Evolutionary conservation across 1,140 invertebrate genomes (phyloP), one percentile per base, ranked within the genome.

Genomic region (Coelopa frigida): DNA sequence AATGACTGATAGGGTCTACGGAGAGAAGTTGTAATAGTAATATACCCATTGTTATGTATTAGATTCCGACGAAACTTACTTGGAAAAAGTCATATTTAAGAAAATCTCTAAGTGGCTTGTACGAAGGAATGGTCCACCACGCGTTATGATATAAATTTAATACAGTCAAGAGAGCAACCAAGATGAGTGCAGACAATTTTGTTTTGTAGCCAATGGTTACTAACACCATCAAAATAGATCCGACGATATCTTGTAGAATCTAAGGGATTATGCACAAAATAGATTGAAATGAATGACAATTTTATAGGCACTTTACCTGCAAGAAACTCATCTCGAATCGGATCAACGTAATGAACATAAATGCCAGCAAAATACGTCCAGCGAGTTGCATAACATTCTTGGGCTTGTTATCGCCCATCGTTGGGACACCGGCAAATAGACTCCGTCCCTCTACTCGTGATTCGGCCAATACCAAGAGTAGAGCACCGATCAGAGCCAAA

Each of bases 41-140:
- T 26, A 15, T 2, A 18, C 18, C 2, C 22, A 41, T 6, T 7
- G 18, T 15, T 39, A 24, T 23, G 32, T 5, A 8, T 38, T 14
- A 5, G 22, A 5, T 40, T 39, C 14, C 18, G 4, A 17, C 8
- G 14, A 7, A 0, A 39, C 58, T 74, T 73, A 91, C 89, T 81
- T 94, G 89, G 85, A 99, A 99, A 78, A 99, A 99, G 73, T 99
- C 97, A 67, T 99, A 99, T 80, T 99, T 99, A 35, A 99, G 82
- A 76, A 99, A 99, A 74, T 99, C 97, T 68, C 95, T 80, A 53
- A 98, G 84, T 14, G 94, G 91, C 63, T 92, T 93, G 70, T 97
- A 88, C 6, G 85, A 78, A 3, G 94, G 93, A 67, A 98, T 87
- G 48, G 80, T 83, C 97, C 97, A 99, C 88, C 90, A 99, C 33